Evolutionary conservation across 2,113 vertebrate species (phyloP), one percentile per base, ranked within the genome.

Genomic region (Arenaria interpres): DNA sequence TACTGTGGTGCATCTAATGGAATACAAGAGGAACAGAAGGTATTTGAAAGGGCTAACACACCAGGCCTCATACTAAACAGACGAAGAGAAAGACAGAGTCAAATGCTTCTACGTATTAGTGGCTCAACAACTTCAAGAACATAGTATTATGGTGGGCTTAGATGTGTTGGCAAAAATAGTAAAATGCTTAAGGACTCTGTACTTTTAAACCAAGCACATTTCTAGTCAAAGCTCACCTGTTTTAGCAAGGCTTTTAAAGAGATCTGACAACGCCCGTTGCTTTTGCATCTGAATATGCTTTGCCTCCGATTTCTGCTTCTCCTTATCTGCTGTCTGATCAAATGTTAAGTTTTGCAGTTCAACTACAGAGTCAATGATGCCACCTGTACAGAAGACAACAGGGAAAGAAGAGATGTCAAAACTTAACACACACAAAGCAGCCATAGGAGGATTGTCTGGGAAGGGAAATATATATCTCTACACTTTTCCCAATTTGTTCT

Each of bases 241-340:
- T 96, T 98, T 98, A 84, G 98, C 66, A 64, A 99, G 99, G 97
- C 98, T 98, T 97, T 99, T 99, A 93, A 99, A 99, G 68, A 99
- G 99, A 69, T 99, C 99, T 15, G 99, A 98, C 56, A 99, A 97
- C 9, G 99, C 99, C 60, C 99, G 98, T 93, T 99, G 99, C 94
- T 99, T 99, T 96, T 99, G 99, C 98, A 99, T 98, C 25, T 99
- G 98, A 97, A 99, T 99, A 91, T 99, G 99, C 83, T 99, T 99
- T 76, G 98, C 99, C 89, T 99, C 99, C 0, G 99, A 97, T 45
- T 96, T 99, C 96, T 99, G 99, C 93, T 99, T 99, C 88, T 99
- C 99, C 62, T 99, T 99, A 76, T 99, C 98, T 59, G 98, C 97
- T 2, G 98, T 97, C 41, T 96, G 93, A 94, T 99, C 98, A 63